These are phyloP conservation scores for Pandemis cinnamomeana DNA, from an alignment of 2,888 invertebrate genomes.

Conservation along the genomic window DNA sequence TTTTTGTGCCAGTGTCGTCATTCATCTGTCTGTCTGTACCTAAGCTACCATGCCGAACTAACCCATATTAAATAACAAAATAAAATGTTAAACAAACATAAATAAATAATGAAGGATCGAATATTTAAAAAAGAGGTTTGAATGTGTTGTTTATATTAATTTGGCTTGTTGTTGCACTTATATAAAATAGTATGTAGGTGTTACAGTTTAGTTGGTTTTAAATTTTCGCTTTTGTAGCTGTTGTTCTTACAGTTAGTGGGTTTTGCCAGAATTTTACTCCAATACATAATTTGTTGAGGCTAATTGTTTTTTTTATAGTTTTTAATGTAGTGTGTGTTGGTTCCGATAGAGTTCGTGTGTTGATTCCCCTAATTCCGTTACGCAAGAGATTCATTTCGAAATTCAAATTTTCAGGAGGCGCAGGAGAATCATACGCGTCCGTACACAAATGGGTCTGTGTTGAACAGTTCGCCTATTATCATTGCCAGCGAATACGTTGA, in stretches of 20 bases:
- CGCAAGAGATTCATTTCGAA: background rate
- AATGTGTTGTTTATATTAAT: conserved; percentile 5
- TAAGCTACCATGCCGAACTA: conserved; percentile 58
- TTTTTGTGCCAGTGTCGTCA: conserved; percentile 46
- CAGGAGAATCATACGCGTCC: conserved; percentile 76
- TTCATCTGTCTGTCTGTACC: conserved; percentile 60
- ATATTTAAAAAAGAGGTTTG: background rate
- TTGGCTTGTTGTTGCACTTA: conserved; percentile 29
- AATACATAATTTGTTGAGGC: conserved; percentile 2
- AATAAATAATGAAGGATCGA: background rate
- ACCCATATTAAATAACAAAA: conserved; percentile 43
- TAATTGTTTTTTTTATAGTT: conserved; percentile 1
- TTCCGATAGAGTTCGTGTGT: background rate
- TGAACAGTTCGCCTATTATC: conserved; percentile 73
- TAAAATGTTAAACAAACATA: background rate
- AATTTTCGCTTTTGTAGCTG: conserved; percentile 24
- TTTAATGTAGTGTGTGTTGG: conserved; percentile 20
- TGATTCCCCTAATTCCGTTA: background rate
- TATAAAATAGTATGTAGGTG: background rate
- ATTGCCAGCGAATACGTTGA: conserved; percentile 73
- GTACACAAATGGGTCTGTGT: conserved; percentile 75
- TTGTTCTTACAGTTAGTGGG: background rate
- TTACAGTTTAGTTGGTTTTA: conserved; percentile 12
- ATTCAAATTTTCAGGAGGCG: conserved; percentile 63
- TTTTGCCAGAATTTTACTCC: conserved; percentile 18